Base-by-base conservation (phyloP, 1,140 invertebrate species). In the Lepidurus couesii region DNA sequence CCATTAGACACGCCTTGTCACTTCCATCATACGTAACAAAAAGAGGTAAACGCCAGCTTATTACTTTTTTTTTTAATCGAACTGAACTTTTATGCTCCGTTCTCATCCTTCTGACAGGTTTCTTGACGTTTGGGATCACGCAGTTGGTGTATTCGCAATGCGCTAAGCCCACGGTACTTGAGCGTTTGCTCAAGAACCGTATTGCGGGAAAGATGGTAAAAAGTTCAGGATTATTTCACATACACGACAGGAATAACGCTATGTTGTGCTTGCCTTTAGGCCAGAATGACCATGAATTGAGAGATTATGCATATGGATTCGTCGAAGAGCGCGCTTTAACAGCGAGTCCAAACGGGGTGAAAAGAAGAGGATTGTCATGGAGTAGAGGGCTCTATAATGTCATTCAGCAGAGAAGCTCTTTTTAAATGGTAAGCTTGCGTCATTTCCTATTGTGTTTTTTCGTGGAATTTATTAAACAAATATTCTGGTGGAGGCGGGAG, bases 241-340 rank as follows among this genome's bases (percentile, higher is more conserved):
- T 65, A 16, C 45, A 65, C 53, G 7, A n/a, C 16, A 65, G 21
- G 21, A 21, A 65, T 16, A 16, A 47, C 10, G 45, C 10, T 47
- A 16, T 65, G 16, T 16, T 16, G 21, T 13, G 53, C 21, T 65
- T 21, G 53, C 16, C 21, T 65, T 21, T 21, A 65, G 53, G 34
- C 34, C 53, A 7, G 53, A 65, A 21, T 13, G 16, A 65, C 53
- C 21, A n/a, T 65, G 21, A 65, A 65, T 65, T 65, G 53, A 65
- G 53, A 65, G 53, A 65, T 65, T 65, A 65, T 65, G 53, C 53
- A 65, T 65, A 65, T 65, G 53, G 53, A 65, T 65, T 65, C 53
- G 53, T 65, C 53, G 53, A 65, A 65, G 53, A 65, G 53, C 53
- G 53, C 53, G 53, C 21, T 65, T 65, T 21, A 65, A 65, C 53